Base-by-base conservation (phyloP, 1,140 invertebrate genomes). In the Drosophila biarmipes region DNA sequence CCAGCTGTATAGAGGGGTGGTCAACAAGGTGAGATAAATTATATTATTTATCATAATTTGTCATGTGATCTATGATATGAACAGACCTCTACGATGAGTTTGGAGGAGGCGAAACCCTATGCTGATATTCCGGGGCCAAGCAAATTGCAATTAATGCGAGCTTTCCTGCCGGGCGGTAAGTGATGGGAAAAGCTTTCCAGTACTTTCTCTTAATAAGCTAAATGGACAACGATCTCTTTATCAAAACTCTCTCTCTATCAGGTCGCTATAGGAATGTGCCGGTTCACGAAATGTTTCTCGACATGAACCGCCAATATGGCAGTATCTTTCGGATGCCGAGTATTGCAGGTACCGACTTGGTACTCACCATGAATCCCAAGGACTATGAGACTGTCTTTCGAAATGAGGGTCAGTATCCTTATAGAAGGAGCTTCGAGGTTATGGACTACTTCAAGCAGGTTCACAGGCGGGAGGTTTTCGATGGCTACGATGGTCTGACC, bases 111-210 rank as follows among this genome's bases (percentile, higher is more conserved):
- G 1, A 86, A 77, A 17, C 82, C 90, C 12, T 92, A 78, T 59
- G 46, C 58, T 1, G 76, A 78, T 19, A 35, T 92, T 31, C 91
- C 91, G 8, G 78, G 79, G 11, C 79, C 79, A n/a, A 76, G 43
- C 21, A 77, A 48, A 59, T 62, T 91, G 6, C 42, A 74, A 21
- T 59, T 92, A 15, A 34, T 91, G 11, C 31, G 74, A 48, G 73
- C 64, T 51, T 78, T 91, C 52, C 34, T 91, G 17, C 91, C 91
- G 12, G 89, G 91, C 7, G 91, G 91, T 75, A 57, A 75, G 67
- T 76, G 34, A n/a, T 46, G n/a, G 8, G 8, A 35, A 48, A 49
- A 66, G 64, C 73, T 77, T 45, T 53, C 35, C 43, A 24, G 14
- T 15, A 7, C 21, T 17, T 15, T 48, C 40, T 71, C 45, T 52